Conservation (phyloP, 2,113 vertebrate genomes). For the Macrotis lagotis region DNA sequence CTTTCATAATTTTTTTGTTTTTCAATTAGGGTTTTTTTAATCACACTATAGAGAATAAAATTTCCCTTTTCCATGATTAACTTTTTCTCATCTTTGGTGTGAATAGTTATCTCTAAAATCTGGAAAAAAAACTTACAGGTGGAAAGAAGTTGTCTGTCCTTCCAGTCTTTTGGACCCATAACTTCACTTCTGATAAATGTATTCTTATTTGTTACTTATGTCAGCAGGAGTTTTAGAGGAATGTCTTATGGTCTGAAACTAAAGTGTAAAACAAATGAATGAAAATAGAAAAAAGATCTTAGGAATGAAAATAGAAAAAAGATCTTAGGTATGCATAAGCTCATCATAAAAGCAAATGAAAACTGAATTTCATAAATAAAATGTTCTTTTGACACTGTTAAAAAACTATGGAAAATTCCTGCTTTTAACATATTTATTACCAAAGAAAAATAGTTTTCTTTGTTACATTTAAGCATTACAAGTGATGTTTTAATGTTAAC, state of each 20-base stretch:
- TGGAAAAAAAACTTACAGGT: neutral
- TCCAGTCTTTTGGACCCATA: neutral
- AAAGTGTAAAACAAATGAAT: neutral
- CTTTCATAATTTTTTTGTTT: neutral
- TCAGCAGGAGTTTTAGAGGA: neutral
- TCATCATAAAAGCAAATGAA: constrained; percentile 32
- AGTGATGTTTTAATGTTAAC: neutral
- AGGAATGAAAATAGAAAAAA: neutral
- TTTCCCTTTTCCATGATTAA: neutral
- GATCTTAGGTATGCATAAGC: neutral
- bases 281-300: neutral
- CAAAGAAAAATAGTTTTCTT: constrained; percentile 35
- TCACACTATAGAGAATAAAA: neutral
- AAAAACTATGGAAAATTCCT: constrained; percentile 7
- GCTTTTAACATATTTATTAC: neutral
- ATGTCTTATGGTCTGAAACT: neutral
- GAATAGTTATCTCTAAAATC: neutral
- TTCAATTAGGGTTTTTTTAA: neutral
- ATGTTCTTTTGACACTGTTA: constrained; percentile 18
- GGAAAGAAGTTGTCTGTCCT: neutral
- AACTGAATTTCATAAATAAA: constrained; percentile 25
- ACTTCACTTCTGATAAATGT: neutral
- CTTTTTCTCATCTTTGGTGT: neutral
- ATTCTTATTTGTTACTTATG: neutral
- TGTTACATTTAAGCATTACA: neutral